Base-by-base conservation (phyloP, 2,797 vertebrate species). In the Pseudotriccus pelzelni region DNA sequence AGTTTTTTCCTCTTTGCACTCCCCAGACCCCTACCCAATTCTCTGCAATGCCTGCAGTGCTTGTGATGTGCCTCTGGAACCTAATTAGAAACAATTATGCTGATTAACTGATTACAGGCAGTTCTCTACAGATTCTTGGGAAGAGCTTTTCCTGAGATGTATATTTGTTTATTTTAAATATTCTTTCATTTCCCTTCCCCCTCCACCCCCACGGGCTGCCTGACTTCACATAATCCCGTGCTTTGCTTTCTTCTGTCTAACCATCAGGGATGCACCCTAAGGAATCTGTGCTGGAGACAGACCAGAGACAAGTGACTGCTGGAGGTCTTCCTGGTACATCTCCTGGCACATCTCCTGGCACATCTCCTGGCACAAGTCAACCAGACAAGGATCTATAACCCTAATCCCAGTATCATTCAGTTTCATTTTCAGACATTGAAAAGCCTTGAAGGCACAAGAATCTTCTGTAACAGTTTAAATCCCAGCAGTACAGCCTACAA, bases 81-180 rank as follows among this genome's bases (percentile, higher is more conserved):
- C 96, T 92, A 97, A 97, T 97, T 98, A 97, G 93, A 97, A 97
- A 96, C 96, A 97, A 98, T 98, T 98, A 97, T 78, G 49, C 93
- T 95, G 96, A 97, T 97, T 94, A 96, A 89, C 96, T 96, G 96
- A 97, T 97, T 97, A 93, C 92, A 98, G 96, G 89, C 97, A 96
- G 94, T 95, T 96, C 96, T 96, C 68, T 91, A 68, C 93, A 96
- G 83, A 95, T 97, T 93, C 94, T 96, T 95, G 96, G 94, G 95
- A 97, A 94, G 95, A 97, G 94, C 84, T 97, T 93, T 95, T 95
- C 84, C 90, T 58, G 66, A 36, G 96, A 78, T 70, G 84, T 62
- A 6, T 89, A 41, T 83, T 96, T 95, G 88, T 76, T 96, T 95
- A 87, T 80, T 95, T 94, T 69, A 87, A 91, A 89, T 95, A 67